Percentiles rank a stretch among this genome's conserved stretches.
These are phyloP conservation scores for Chamaetylas fuelleborni DNA, from an alignment of 2,113 vertebrate genomes.

Conservation along the genomic window DNA sequence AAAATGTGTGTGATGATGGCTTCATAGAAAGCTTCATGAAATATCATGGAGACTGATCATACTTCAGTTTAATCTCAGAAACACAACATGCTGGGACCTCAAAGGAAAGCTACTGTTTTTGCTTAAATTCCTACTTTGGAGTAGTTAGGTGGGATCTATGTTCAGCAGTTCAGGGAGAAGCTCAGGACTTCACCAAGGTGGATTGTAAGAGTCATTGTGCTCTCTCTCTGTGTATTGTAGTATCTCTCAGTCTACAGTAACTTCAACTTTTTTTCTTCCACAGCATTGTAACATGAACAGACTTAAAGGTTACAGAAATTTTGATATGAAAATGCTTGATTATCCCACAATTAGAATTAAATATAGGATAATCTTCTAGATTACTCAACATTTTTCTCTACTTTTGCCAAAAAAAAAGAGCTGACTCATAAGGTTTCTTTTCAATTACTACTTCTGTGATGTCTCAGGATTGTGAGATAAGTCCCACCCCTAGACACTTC, in stretches of 20 bases:
- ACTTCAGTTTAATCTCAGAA: neutral
- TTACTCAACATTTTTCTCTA: neutral
- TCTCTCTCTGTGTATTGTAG: neutral
- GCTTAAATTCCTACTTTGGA: neutral
- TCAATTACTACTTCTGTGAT: neutral
- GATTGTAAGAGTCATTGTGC: neutral
- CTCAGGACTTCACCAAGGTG: neutral
- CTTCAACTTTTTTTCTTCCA: neutral
- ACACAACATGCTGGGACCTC: neutral
- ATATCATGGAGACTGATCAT: neutral
- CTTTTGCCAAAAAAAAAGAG: neutral
- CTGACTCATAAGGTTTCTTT: neutral
- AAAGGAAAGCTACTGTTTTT: neutral
- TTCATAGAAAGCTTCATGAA: neutral
- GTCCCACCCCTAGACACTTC: neutral
- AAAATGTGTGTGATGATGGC: neutral
- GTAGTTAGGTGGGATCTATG: neutral
- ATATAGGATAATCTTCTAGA: neutral
- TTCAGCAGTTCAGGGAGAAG: neutral
- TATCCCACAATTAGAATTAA: neutral
- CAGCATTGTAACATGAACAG: neutral
- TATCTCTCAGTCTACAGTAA: neutral
- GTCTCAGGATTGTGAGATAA: neutral
- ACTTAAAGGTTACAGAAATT: neutral
- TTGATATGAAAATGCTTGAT: neutral